phyloP scores from a whole-genome alignment of 2,797 vertebrate species.

The Eospalax fontanierii region DNA sequence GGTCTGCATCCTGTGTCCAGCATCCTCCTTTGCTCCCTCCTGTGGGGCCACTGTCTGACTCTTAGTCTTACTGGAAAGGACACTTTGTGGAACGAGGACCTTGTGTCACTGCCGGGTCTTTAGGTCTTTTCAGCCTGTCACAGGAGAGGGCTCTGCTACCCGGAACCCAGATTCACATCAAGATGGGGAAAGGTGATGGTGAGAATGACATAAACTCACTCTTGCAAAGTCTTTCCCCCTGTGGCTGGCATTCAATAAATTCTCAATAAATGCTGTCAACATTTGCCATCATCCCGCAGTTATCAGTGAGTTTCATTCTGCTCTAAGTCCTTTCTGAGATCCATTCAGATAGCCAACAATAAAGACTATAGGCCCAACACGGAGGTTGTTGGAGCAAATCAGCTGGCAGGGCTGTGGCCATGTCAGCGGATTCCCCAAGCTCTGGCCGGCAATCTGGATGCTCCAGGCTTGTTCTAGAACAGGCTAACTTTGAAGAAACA shows the following conservation, averaged over 20 bases:
- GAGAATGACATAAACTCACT: not conserved
- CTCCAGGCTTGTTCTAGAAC: not conserved
- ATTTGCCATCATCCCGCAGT: not conserved
- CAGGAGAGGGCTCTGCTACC: not conserved
- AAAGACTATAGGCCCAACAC: slow-evolving; percentile 14
- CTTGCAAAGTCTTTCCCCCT: not conserved
- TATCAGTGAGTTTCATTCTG: not conserved
- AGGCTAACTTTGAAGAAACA: slow-evolving; percentile 36
- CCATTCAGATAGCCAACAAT: slow-evolving; percentile 49
- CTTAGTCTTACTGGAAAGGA: not conserved
- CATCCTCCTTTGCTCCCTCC: not conserved
- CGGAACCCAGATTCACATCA: not conserved
- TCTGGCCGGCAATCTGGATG: not conserved
- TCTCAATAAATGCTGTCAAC: not conserved
- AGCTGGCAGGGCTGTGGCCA: not conserved
- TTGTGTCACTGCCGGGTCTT: not conserved
- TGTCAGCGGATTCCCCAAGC: not conserved
- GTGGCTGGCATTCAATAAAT: not conserved
- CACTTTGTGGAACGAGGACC: not conserved
- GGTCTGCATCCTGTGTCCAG: not conserved
- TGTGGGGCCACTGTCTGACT: not conserved
- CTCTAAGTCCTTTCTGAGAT: not conserved
- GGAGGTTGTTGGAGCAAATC: slow-evolving; percentile 11
- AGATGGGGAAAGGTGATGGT: not conserved
- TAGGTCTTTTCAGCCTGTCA: not conserved